Base-by-base conservation (phyloP, 2,797 vertebrate species). In the Syncerus caffer region DNA sequence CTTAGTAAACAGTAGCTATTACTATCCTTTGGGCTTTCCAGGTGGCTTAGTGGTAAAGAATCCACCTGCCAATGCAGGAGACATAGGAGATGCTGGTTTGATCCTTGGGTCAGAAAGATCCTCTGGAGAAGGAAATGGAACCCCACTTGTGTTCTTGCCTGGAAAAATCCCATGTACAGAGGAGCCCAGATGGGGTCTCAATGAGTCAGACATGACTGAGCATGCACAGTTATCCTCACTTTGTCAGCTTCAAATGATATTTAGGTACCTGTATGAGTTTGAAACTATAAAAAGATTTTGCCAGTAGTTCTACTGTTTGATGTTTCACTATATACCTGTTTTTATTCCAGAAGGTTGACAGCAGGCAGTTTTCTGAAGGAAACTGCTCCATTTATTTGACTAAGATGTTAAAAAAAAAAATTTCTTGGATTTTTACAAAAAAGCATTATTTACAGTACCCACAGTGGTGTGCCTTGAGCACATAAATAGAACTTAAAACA, bases 321-420 rank as follows among this genome's bases (percentile, higher is more conserved):
- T 89, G 29, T 71, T 78, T 88, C 42, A 64, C 10, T 60, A 10
- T 76, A 53, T 67, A 83, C n/a, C 16, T 95, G 55, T 87, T 86
- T 89, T 97, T 64, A 84, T 55, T 95, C 31, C 34, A 55, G 53
- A 94, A 93, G 71, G 6, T 45, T 95, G 12, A 50, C 15, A 58
- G 9, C 64, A 38, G 64, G 50, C 67, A 90, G 34, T 34, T 92
- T 96, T 90, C 29, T 85, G n/a, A 93, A 90, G 57, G 12, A 87
- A 95, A 96, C 16, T 95, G 53, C 17, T 95, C 45, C 83, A 86
- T 29, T 85, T 62, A 85, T 21, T 93, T 89, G 50, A 94, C 74
- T 58, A 80, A 15, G 7, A 67, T 84, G 80, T 13, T 60, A 86
- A 84, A 13, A 89, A 76, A 89, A 76, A 67, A 4, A 9, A 51